Percentiles rank a stretch among this genome's conserved stretches.
Conservation (phyloP, 1,140 invertebrate genomes). For the Caenorhabditis inopinata region DNA sequence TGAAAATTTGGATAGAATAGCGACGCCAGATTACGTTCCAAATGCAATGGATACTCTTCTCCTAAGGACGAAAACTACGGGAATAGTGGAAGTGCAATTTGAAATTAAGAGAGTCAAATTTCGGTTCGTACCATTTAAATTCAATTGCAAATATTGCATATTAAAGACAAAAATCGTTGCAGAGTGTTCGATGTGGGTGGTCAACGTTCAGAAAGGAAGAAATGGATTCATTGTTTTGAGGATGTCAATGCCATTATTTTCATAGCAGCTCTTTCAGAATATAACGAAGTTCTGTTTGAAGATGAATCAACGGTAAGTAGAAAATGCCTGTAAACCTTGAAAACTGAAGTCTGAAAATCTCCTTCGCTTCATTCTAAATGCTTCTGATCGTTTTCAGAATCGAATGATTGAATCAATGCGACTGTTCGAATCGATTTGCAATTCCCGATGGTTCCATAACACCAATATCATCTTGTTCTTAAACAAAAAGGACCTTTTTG, state of each 20-base stretch:
- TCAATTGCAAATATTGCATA: too few relatives aligned
- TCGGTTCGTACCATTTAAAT: slow-evolving; percentile 43
- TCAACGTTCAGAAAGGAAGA: slow-evolving; percentile 69
- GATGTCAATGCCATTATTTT: slow-evolving; percentile 68
- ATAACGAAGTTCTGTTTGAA: slow-evolving; percentile 65
- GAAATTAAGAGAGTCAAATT: slow-evolving; percentile 67
- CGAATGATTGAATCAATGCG: slow-evolving; percentile 71
- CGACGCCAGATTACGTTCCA: slow-evolving; percentile 84
- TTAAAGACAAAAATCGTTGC: too few relatives aligned
- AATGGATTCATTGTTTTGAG: slow-evolving; percentile 70
- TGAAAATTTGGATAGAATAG: slow-evolving; percentile 90
- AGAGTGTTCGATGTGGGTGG: slow-evolving; percentile 70
- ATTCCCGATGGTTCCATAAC: slow-evolving; percentile 70
- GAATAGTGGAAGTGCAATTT: slow-evolving; percentile 90
- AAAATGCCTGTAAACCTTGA: background rate
- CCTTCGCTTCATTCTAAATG: too few relatives aligned
- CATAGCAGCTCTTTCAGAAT: slow-evolving; percentile 66
- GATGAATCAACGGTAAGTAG: slow-evolving; percentile 66
- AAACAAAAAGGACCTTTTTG: slow-evolving; percentile 50
- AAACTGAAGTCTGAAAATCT: background rate
- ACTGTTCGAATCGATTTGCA: slow-evolving; percentile 73
- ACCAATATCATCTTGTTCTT: slow-evolving; percentile 66
- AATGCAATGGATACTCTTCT: slow-evolving; percentile 94
- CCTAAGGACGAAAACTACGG: slow-evolving; percentile 90
- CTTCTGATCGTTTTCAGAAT: slow-evolving; percentile 65